phyloP scores from a whole-genome alignment of 2,797 vertebrate genomes.

The Acanthis flammea region DNA sequence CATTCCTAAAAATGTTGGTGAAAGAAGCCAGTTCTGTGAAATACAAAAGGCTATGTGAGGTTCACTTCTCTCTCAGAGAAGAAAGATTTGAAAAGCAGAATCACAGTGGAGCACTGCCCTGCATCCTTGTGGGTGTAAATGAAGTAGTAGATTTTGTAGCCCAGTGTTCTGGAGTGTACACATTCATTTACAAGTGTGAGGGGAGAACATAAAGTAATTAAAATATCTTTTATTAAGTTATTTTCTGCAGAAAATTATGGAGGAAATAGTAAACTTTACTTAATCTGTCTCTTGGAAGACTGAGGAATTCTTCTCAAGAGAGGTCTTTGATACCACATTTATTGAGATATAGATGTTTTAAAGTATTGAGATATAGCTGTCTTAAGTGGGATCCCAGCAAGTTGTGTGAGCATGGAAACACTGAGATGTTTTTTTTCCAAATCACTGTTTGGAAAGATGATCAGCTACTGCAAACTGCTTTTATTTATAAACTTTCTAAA shows the following conservation, averaged over 20 bases:
- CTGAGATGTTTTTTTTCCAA: background rate
- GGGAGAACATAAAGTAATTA: background rate
- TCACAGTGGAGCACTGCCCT: background rate
- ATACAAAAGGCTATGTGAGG: slow-evolving; percentile 61
- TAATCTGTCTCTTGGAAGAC: background rate
- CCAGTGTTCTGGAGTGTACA: background rate
- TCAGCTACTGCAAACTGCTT: background rate
- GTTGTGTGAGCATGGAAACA: background rate
- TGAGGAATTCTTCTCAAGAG: background rate
- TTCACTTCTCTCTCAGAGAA: background rate
- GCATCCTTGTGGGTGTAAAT: background rate
- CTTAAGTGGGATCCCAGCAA: background rate
- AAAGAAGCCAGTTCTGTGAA: slow-evolving; percentile 64
- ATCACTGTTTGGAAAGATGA: background rate
- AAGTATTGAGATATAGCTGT: background rate
- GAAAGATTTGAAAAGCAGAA: background rate
- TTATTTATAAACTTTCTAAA: background rate
- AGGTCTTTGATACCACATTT: background rate
- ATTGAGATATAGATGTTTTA: background rate
- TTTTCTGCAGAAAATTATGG: background rate
- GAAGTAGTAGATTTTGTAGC: background rate
- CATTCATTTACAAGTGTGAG: background rate
- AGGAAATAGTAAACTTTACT: background rate
- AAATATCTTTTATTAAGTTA: background rate
- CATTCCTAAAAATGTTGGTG: slow-evolving; percentile 60